Base-by-base conservation (phyloP, 2,113 vertebrate genomes). In the Dinomys branickii region DNA sequence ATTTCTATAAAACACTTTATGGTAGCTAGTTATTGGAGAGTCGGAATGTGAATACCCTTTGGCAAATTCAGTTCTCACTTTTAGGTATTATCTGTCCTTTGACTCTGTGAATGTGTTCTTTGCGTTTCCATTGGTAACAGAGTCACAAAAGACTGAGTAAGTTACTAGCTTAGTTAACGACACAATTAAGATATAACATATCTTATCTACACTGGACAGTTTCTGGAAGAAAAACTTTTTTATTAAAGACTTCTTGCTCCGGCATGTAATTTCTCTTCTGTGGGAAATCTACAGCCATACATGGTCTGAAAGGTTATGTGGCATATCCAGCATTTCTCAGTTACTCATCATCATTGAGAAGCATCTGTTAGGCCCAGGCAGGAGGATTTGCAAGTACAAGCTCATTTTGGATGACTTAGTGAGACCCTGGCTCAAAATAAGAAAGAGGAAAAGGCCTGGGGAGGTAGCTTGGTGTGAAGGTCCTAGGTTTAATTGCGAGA, bases 271-370 rank as follows among this genome's bases (percentile, higher is more conserved):
- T 38, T 94, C 52, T 58, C 35, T 63, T 94, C 38, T 87, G 90
- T 94, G 82, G 88, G 75, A 87, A 88, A 82, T 85, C 61, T 89
- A 41, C 24, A 85, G 11, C 71, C 9, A 85, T 80, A 30, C 3
- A 0, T 90, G n/a, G 22, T 96, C 41, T 82, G 38, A 94, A 94
- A 94, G 38, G 10, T 96, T 88, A 22, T 82, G 16, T 56, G 86
- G 26, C 61, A 84, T 41, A 33, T 59, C 35, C 26, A 92, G 3
- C 8, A 73, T 82, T 91, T 92, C 92, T 90, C 41, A 78, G 13
- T 90, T 91, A 87, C 52, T 94, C 38, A 59, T 17, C 56, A 63
- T 91, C 35, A 67, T 91, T 87, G 91, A 87, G 38, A 90, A 89
- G 63, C 71, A 88, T 41, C 65, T 87, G 35, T 47, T 65, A 38